Conservation (phyloP, 2,888 invertebrate species). For the Azorinus chamasolen region DNA sequence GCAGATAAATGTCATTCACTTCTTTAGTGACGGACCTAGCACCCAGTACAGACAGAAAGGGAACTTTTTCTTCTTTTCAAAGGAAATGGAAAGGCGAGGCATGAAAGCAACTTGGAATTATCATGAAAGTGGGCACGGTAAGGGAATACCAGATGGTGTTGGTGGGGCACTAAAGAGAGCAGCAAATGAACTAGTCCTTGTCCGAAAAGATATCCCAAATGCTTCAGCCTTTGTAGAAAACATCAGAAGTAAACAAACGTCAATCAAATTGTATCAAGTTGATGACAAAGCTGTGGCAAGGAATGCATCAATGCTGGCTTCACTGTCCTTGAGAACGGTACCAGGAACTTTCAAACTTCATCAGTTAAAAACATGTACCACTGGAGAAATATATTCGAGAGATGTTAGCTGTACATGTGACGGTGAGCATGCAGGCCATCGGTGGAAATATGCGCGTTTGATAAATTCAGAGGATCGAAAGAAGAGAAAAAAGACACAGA, state of each 20-base stretch:
- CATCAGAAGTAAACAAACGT: no score
- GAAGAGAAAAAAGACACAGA: not conserved
- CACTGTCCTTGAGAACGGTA: not conserved
- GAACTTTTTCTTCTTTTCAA: constrained; percentile 82
- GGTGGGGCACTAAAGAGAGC: constrained; percentile 75
- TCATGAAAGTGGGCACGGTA: constrained; percentile 82
- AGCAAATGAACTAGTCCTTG: not conserved
- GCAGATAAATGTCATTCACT: constrained; percentile 32
- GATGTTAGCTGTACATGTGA: constrained; percentile 55
- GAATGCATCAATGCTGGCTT: not conserved
- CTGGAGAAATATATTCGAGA: constrained; percentile 29
- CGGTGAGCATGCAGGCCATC: constrained; percentile 10
- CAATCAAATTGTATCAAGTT: not conserved
- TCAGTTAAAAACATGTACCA: constrained; percentile 36
- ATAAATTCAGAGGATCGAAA: no score
- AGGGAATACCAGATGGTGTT: constrained; percentile 81
- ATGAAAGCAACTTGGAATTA: constrained; percentile 75
- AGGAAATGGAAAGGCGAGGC: no score
- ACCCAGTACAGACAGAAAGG: constrained; percentile 84
- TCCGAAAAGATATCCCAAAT: no score
- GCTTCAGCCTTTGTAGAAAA: no score
- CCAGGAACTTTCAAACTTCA: constrained; percentile 26
- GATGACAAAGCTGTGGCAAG: constrained; percentile 18
- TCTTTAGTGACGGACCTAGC: constrained; percentile 78
- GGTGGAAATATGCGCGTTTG: constrained; percentile 19